Conservation (phyloP, 1,140 invertebrate genomes). For the Gerris buenoi region DNA sequence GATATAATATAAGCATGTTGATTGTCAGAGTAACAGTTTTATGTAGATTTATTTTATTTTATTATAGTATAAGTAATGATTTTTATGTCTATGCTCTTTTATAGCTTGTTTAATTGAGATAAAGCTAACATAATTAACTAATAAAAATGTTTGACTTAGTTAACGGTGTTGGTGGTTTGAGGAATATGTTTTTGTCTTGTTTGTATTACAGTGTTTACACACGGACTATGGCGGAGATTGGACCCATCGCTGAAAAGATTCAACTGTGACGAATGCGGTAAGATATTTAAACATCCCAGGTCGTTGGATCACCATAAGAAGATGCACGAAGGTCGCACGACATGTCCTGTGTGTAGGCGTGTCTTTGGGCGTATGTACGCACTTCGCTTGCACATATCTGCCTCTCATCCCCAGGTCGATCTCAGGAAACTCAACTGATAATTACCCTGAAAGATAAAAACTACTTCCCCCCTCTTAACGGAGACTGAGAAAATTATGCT, state of each 20-base stretch:
- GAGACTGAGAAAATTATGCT: no score
- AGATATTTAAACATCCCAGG: conserved; percentile 59
- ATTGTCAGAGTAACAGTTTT: no score
- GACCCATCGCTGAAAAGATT: conserved; percentile 16
- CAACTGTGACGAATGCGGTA: conserved; percentile 47
- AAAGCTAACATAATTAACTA: no score
- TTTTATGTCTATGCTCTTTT: no score
- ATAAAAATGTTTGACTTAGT: no score
- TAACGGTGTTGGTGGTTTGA: no score
- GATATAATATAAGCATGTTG: no score
- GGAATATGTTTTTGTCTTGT: background rate
- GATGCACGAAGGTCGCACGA: conserved; percentile 56
- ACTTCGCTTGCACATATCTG: conserved; percentile 13
- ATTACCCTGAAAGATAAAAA: no score
- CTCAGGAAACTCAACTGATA: background rate
- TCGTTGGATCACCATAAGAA: conserved; percentile 58
- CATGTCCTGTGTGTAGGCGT: conserved; percentile 42
- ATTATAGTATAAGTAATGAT: no score
- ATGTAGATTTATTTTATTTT: no score
- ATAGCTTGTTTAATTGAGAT: no score
- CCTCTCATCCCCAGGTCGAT: conserved; percentile 11
- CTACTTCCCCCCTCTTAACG: no score
- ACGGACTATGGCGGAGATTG: conserved; percentile 13
- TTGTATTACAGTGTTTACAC: conserved; percentile 12
- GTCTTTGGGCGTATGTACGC: conserved; percentile 44